Conservation (phyloP, 2,797 vertebrate species). For the Microctenopoma stevenorrisi region DNA sequence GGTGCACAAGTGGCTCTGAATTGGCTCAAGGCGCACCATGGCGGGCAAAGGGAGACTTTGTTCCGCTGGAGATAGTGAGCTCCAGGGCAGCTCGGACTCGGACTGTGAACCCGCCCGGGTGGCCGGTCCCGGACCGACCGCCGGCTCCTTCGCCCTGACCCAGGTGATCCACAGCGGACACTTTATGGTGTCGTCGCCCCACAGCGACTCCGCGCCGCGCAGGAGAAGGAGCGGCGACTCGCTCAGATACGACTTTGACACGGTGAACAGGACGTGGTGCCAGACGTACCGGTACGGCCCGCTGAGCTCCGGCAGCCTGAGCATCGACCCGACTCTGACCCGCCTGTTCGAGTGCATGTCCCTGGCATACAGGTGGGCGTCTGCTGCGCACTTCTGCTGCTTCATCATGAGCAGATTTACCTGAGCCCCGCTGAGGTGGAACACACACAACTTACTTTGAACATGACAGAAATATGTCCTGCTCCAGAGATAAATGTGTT, state of each 20-base stretch:
- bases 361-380: constrained; percentile 95
- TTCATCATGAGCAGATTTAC: no score
- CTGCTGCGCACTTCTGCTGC: background rate
- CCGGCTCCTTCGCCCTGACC: constrained; percentile 54
- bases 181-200: constrained; percentile 98
- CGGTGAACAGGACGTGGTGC: constrained; percentile 81
- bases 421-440: background rate
- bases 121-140: constrained; percentile 38
- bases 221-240: constrained; percentile 76
- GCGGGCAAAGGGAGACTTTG: constrained; percentile 52
- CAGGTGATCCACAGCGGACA: constrained; percentile 99
- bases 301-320: constrained; percentile 82
- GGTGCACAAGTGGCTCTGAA: background rate
- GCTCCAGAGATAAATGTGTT: no score
- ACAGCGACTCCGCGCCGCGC: constrained; percentile 87
- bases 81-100: constrained; percentile 83
- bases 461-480: background rate
- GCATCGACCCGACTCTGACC: constrained; percentile 94
- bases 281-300: constrained; percentile 87
- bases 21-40: constrained; percentile 32
- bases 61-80: constrained; percentile 46
- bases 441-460: background rate
- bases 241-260: constrained; percentile 80
- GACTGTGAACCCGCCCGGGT: constrained; percentile 82
- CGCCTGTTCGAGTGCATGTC: constrained; percentile 98